Base-by-base conservation (phyloP, 1,140 invertebrate species). In the Drosophila erecta region DNA sequence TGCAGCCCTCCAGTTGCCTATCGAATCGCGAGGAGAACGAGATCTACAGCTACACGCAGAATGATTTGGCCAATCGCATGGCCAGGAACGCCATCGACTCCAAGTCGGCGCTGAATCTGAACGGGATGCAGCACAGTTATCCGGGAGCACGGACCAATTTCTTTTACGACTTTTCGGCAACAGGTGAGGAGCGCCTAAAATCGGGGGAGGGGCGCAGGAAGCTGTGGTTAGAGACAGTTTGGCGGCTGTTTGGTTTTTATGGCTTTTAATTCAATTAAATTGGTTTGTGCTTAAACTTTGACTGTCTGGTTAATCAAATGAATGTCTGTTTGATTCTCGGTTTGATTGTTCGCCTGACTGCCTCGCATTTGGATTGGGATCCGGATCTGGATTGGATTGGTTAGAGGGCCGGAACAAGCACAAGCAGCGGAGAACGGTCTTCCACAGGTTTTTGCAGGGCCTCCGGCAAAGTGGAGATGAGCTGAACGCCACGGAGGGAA, bases 21-120 rank as follows among this genome's bases (percentile, higher is more conserved):
- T 97, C 96, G 69, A 97, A 97, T 93, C 96, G 96, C 84, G 97
- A 98, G 93, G 96, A 98, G 92, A 97, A 98, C 87, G 96, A 97
- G 93, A 98, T 98, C 89, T 98, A 98, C 92, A 97, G 96, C 59
- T 97, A 97, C 81, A 95, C 91, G 27, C 91, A 92, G 53, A 92
- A 92, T 62, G 91, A 92, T 71, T 89, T 92, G 83, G 91, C 86
- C 59, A 90, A 90, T 74, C 80, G 91, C 4, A 92, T 92, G 91
- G 91, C 91, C 43, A 75, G 91, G 55, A 92, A 84, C 44, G 91
- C 84, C 66, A 92, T 92, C 77, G 91, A 92, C 76, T 91, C 89
- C 17, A 92, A 92, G 77, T 92, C 91, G 75, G 81, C 91, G 14
- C 74, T 92, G 46, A 92, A 92, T 83, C 67, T 92, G 55, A 92